Conservation (phyloP, 1,140 invertebrate genomes). For the Diachasma alloeum region DNA sequence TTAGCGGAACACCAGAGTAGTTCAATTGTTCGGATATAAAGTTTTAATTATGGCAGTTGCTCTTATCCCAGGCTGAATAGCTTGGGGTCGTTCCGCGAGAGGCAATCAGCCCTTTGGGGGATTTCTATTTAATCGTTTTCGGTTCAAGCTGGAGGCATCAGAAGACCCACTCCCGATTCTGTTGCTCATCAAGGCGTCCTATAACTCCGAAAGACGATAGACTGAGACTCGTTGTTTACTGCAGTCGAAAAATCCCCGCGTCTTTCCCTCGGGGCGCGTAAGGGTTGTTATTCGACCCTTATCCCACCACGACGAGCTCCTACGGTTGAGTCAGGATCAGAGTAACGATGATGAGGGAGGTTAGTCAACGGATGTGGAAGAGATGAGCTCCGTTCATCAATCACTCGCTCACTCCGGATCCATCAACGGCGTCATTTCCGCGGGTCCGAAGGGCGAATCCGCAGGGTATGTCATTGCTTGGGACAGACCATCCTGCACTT, state of each 20-base stretch:
- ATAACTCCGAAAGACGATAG: slow-evolving; percentile 5
- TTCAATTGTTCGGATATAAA: not conserved
- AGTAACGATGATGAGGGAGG: slow-evolving; percentile 23
- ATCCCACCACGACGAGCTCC: not conserved
- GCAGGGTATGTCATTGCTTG: slow-evolving; percentile 26
- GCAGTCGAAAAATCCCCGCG: not conserved
- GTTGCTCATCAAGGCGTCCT: slow-evolving; percentile 24
- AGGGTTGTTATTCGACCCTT: not conserved
- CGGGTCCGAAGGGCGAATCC: slow-evolving; percentile 46
- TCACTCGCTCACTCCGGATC: slow-evolving; percentile 47
- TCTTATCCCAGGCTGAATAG: not conserved
- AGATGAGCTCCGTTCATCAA: slow-evolving; percentile 43
- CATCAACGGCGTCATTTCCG: slow-evolving; percentile 56
- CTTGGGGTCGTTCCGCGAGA: slow-evolving; percentile 30
- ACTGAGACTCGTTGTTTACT: not conserved
- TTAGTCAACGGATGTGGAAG: slow-evolving; percentile 27
- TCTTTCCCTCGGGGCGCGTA: not conserved
- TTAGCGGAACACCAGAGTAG: not conserved
- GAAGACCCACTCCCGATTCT: not conserved
- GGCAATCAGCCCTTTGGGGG: slow-evolving; percentile 35
- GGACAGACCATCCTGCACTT: not conserved
- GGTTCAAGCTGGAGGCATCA: not conserved
- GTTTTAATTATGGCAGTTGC: not conserved
- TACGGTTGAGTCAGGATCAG: slow-evolving; percentile 38
- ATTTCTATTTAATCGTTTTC: slow-evolving; percentile 39